Conservation (phyloP, 92 coral and sea anemone genomes). For the Pocillopora grandis region DNA sequence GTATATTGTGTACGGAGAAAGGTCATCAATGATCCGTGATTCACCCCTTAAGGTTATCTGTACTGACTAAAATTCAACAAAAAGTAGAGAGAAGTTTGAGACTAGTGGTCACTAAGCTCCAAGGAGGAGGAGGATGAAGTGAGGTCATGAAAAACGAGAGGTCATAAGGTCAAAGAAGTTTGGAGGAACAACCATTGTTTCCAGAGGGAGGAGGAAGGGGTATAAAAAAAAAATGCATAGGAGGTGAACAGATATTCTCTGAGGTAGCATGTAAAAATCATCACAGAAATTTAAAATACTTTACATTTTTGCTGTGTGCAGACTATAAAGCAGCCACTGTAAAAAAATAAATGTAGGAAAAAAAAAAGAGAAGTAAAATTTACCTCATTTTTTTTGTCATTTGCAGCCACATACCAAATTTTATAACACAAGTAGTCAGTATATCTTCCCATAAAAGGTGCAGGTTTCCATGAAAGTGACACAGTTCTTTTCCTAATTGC, state of each 20-base stretch:
- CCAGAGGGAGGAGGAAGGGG: too few species aligned
- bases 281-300: too few species aligned
- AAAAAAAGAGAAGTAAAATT: background rate
- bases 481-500: conserved; percentile 24
- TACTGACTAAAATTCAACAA: background rate
- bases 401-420: conserved; percentile 17
- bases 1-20: conserved; percentile 47
- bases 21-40: conserved; percentile 14
- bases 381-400: conserved; percentile 23
- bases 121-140: too few species aligned
- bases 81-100: background rate
- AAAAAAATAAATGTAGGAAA: too few species aligned
- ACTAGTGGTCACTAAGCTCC: too few species aligned
- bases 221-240: too few species aligned
- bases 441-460: background rate
- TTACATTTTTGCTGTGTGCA: background rate
- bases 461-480: conserved; percentile 16
- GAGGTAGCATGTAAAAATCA: too few species aligned
- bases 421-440: background rate
- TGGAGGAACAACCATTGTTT: too few species aligned
- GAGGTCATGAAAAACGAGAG: too few species aligned
- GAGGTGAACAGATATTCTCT: too few species aligned
- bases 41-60: background rate
- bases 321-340: too few species aligned
- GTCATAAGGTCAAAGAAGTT: too few species aligned